phyloP scores from a whole-genome alignment of 2,888 invertebrate species.

The Apodemia duryi region DNA sequence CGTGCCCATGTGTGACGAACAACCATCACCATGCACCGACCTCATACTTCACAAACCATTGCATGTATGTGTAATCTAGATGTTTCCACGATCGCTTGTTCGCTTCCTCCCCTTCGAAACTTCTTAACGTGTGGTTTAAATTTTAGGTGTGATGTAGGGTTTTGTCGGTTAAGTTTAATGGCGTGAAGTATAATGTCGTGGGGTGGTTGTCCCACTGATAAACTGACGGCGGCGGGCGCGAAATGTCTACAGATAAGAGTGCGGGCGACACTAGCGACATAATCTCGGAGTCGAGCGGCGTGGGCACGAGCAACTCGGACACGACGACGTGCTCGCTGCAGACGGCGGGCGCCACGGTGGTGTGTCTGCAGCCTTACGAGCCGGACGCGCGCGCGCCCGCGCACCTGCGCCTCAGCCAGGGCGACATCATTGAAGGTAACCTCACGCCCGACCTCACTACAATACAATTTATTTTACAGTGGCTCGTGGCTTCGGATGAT shows the following conservation, averaged over 20 bases:
- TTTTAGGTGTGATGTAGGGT: slow-evolving; percentile 14
- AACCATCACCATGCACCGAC: slow-evolving; percentile 73
- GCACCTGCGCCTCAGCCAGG: slow-evolving; percentile 90
- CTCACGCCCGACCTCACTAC: neutral
- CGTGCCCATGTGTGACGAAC: slow-evolving; percentile 44
- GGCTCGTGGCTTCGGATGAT: no score
- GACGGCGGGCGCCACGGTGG: slow-evolving; percentile 87
- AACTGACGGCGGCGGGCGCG: slow-evolving; percentile 41
- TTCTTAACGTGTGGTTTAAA: slow-evolving; percentile 25
- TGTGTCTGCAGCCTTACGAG: slow-evolving; percentile 90
- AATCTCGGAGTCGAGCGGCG: slow-evolving; percentile 95
- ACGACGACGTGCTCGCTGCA: slow-evolving; percentile 88
- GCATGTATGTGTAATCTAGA: slow-evolving; percentile 61
- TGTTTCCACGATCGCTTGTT: slow-evolving; percentile 60
- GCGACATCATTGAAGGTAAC: slow-evolving; percentile 93
- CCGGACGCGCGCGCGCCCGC: slow-evolving; percentile 82
- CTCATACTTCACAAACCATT: slow-evolving; percentile 41
- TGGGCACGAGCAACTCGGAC: slow-evolving; percentile 93
- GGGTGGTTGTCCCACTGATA: slow-evolving; percentile 21
- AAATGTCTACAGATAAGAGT: slow-evolving; percentile 88
- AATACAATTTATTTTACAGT: neutral
- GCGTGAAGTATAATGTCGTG: slow-evolving; percentile 11
- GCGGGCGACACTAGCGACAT: slow-evolving; percentile 94
- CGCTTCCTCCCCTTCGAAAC: slow-evolving; percentile 53
- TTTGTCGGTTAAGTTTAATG: slow-evolving; percentile 6